phyloP scores from a whole-genome alignment of 2,113 vertebrate species.

The Myotis davidii region DNA sequence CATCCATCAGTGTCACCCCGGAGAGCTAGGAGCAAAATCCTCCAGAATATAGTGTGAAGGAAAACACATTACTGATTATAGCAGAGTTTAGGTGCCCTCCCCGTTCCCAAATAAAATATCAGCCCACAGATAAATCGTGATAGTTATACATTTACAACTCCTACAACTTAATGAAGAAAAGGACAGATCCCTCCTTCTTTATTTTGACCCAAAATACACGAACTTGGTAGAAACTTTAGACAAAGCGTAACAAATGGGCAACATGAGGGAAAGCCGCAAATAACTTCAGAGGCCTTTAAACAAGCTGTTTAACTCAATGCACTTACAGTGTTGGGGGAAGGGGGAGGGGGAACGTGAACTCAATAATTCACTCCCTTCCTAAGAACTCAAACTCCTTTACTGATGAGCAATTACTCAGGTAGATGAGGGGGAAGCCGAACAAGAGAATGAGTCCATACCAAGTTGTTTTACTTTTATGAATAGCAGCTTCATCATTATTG shows the following conservation, averaged over 20 bases:
- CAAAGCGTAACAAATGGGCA: not conserved
- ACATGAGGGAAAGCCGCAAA: not conserved
- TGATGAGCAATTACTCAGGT: not conserved
- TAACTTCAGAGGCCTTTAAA: not conserved
- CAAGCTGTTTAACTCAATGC: not conserved
- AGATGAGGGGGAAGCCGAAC: not conserved
- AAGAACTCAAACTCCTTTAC: not conserved
- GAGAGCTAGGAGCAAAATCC: not conserved
- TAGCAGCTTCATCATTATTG: not conserved
- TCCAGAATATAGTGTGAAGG: not conserved
- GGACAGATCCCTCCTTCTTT: not conserved
- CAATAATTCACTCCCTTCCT: not conserved
- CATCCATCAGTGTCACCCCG: no score
- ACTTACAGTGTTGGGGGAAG: not conserved
- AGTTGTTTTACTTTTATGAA: not conserved
- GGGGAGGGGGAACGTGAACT: not conserved
- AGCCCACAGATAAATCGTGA: not conserved
- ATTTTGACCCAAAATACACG: not conserved
- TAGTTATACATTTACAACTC: not conserved
- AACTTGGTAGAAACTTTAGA: constrained; percentile 1
- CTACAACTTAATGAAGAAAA: not conserved
- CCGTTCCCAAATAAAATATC: not conserved
- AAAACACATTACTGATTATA: not conserved
- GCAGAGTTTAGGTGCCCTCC: not conserved
- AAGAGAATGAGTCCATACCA: not conserved